Evolutionary conservation across 2,797 vertebrate genomes (phyloP).

Genomic region (Schizopygopsis pylzovi): DNA sequence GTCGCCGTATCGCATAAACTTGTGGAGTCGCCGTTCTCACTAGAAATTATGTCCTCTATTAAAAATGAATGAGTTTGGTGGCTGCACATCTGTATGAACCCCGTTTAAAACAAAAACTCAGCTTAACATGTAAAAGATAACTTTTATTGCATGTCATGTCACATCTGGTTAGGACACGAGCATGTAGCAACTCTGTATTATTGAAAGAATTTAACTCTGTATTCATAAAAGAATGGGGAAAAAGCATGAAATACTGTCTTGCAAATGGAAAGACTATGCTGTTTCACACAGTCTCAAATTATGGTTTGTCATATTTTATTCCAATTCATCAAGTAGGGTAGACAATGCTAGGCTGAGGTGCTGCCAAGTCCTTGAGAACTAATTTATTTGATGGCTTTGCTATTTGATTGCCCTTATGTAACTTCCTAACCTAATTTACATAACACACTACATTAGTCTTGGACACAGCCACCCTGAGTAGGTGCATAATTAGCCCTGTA

Average conservation of each 20-base stretch:
- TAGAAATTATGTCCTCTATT: neutral
- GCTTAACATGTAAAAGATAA: neutral
- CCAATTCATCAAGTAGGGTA: conserved; percentile 33
- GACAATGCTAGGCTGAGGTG: conserved; percentile 35
- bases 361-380: conserved; percentile 52
- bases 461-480: conserved; percentile 68
- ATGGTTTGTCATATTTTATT: conserved; percentile 40
- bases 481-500: conserved; percentile 73
- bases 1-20: neutral
- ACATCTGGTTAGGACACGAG: neutral
- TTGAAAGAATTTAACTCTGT: neutral
- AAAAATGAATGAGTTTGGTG: conserved; percentile 6
- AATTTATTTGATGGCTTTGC: conserved; percentile 53
- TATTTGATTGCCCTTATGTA: conserved; percentile 73
- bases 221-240: neutral
- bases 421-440: conserved; percentile 72
- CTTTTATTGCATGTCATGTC: neutral
- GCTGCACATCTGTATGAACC: neutral
- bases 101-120: neutral
- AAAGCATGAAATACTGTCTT: neutral
- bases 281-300: conserved; percentile 8
- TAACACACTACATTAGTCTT: conserved; percentile 71
- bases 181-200: neutral
- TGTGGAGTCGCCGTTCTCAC: neutral
- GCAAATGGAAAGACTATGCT: conserved; percentile 6